Conservation (phyloP, 1,140 invertebrate genomes). For the Drosophila baimaii region DNA sequence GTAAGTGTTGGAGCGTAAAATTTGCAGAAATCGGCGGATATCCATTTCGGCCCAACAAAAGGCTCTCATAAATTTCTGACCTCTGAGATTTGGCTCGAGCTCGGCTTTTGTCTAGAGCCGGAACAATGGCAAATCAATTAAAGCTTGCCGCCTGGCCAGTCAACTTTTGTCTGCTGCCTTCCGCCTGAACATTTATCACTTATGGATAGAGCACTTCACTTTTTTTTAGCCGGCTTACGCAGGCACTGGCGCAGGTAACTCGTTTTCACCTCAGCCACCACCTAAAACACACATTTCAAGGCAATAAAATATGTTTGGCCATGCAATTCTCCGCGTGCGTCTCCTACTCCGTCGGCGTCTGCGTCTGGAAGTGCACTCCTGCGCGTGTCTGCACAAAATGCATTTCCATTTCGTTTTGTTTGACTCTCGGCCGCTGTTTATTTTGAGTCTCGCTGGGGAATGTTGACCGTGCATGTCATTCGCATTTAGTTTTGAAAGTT, state of each 20-base stretch:
- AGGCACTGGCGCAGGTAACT: constrained; percentile 55
- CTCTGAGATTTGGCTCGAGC: constrained; percentile 30
- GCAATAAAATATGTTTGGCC: constrained; percentile 68
- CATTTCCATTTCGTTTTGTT: constrained; percentile 66
- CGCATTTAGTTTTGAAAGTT: constrained; percentile 75
- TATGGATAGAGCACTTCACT: constrained; percentile 35
- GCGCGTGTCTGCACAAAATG: constrained; percentile 61
- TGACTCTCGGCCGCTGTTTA: constrained; percentile 37
- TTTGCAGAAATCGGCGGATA: constrained; percentile 39
- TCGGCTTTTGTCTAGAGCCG: constrained; percentile 38
- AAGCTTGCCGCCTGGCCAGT: constrained; percentile 50
- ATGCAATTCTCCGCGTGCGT: constrained; percentile 33
- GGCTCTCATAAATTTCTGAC: constrained; percentile 39
- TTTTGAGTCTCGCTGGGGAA: constrained; percentile 51
- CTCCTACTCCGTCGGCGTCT: background rate
- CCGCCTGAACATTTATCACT: constrained; percentile 46
- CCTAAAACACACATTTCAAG: constrained; percentile 71
- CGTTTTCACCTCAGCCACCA: constrained; percentile 50
- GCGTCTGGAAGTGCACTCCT: constrained; percentile 41
- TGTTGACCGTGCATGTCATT: constrained; percentile 73
- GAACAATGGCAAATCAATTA: constrained; percentile 74
- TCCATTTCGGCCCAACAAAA: constrained; percentile 50
- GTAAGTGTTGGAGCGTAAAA: constrained; percentile 20
- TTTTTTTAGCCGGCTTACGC: constrained; percentile 45
- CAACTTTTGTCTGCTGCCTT: constrained; percentile 39